Base-by-base conservation (phyloP, 2,888 invertebrate species). In the Hydrotaea diabolus region DNA sequence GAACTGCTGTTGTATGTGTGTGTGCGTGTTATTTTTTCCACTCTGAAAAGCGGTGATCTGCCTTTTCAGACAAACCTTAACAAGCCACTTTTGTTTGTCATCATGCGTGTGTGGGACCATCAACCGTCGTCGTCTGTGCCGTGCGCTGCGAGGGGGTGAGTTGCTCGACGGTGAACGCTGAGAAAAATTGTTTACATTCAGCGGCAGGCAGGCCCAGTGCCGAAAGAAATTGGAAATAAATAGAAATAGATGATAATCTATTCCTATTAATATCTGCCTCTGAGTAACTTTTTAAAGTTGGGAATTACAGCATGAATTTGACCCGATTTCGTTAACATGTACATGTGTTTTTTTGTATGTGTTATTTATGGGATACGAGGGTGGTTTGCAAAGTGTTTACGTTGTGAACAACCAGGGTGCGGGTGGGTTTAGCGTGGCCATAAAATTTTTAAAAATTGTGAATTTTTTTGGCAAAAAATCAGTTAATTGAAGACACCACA, bases 1-100 rank as follows among this genome's bases (percentile, higher is more conserved):
- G 84, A 81, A 85, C 81, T 85, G 43, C 0, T n/a, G n/a, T n/a
- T n/a, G 31, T 77, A 31, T 72, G 64, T 49, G n/a, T 82, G 49
- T 64, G 17, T 76, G 55, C 64, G 74, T 75, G 77, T 59, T n/a
- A 19, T 77, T 75, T 46, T 76, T 64, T 77, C 73, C 53, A 11
- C 21, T 69, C 46, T 69, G 46, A 69, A 69, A 69, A 46, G 9
- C 9, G 39, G 39, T 31, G 69, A 69, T 69, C 69, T 69, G 69
- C 69, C 69, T 43, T 69, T 69, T 69, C 69, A 46, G 23, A 46
- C 21, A 46, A 43, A 69, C 21, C 69, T 46, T 69, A 17, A 69
- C 69, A 69, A 69, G 46, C 66, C 66, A 66, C 43, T 69, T 62
- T 46, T 43, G 69, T 69, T 69, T 69, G 69, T 69, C 69, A 66